Evolutionary conservation across 2,888 invertebrate genomes (phyloP), one percentile per base, ranked within the genome.

Genomic region (Pimpla rufipes): DNA sequence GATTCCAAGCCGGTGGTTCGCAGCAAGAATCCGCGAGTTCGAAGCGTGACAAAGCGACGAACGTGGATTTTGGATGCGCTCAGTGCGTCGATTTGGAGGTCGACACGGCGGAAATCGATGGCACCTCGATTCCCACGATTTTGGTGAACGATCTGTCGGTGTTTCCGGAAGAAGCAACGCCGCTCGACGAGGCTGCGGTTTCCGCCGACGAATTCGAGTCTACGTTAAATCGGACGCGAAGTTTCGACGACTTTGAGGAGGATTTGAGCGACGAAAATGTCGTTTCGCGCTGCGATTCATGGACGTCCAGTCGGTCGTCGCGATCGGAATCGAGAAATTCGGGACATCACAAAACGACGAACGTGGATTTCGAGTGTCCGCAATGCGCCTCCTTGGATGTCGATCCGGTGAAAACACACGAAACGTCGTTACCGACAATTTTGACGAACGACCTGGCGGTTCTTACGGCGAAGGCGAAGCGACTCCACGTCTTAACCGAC

Each of bases 221-320:
- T 6, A 76, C 16, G 55, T 66, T 11, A 45, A 59, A 10, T 83
- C 70, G 84, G n/a, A 57, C 16, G 37, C 64, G 71, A 50, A 74
- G 73, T 13, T 81, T 80, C 42, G 76, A 85, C n/a, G 50, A 77
- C 35, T 82, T 73, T n/a, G 70, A 80, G 18, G 3, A 29, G 29
- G 3, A 29, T 29, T 29, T 29, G 29, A 29, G 29, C 29, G 29
- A 29, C 29, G 29, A 29, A 2, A 29, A 29, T 5, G 29, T 29
- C 29, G 29, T 5, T 29, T 29, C 29, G 29, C 29, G 29, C 29
- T 29, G 29, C 5, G 29, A 5, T 5, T 29, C 29, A 2, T 29
- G 29, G 29, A 29, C 3, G 5, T 29, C 29, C 29, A 29, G 5
- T 3, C 29, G 29, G 29, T n/a, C n/a, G n/a, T n/a, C n/a, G n/a